phyloP scores from a whole-genome alignment of 1,140 invertebrate genomes.

The Pseudachorutes palmiensis region DNA sequence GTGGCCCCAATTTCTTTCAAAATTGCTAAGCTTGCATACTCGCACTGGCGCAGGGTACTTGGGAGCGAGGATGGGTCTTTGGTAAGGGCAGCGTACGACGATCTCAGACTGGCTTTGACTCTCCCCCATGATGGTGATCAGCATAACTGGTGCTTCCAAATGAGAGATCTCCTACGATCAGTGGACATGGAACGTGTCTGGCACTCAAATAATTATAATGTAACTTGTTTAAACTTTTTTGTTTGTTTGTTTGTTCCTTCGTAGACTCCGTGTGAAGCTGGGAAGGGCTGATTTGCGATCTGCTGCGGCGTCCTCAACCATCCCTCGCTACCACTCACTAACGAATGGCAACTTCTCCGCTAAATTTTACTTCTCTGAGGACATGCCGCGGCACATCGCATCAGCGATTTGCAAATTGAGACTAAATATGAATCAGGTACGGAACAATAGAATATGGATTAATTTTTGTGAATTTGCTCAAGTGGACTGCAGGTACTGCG shows the following conservation, averaged over 20 bases:
- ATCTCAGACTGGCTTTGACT: not conserved
- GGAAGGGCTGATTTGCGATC: not conserved
- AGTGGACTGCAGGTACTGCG: not conserved
- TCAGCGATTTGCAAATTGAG: not conserved
- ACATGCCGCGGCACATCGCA: not conserved
- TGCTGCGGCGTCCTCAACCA: not conserved
- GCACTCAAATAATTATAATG: not conserved
- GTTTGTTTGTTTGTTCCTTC: not conserved
- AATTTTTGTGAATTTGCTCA: not conserved
- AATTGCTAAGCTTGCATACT: not conserved
- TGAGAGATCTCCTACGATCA: not conserved
- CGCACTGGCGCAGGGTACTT: not conserved
- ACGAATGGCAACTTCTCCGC: not conserved
- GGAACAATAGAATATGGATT: not conserved
- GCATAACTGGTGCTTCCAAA: not conserved
- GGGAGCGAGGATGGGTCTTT: not conserved
- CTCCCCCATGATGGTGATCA: not conserved
- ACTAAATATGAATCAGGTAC: not conserved
- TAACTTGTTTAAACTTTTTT: not conserved
- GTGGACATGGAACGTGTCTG: not conserved
- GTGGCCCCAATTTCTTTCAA: not conserved
- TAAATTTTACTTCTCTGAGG: not conserved
- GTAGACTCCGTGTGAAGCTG: not conserved
- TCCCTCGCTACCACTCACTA: not conserved
- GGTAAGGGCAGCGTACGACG: not conserved